Conservation (phyloP, 2,113 vertebrate genomes). For the Hystrix brachyura region DNA sequence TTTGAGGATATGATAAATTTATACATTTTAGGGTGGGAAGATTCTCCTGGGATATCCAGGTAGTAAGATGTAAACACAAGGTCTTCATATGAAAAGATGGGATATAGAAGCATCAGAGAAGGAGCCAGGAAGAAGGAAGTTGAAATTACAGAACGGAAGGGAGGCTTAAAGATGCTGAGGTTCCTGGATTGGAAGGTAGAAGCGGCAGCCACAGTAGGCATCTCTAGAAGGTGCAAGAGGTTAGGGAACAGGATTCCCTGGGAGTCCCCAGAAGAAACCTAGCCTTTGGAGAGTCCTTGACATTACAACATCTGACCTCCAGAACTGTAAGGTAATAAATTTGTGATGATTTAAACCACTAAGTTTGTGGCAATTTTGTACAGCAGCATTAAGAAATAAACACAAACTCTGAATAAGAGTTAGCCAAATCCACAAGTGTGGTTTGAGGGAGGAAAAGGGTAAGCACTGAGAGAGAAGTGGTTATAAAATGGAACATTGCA, state of each 20-base stretch:
- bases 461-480: not conserved
- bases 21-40: not conserved
- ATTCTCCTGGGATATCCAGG: not conserved
- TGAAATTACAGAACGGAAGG: not conserved
- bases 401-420: not conserved
- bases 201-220: rapidly evolving
- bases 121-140: not conserved
- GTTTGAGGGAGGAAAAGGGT: not conserved
- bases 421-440: not conserved
- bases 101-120: not conserved
- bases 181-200: not conserved
- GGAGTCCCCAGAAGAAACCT: not conserved
- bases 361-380: not conserved
- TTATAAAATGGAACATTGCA: not conserved
- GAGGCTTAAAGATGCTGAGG: not conserved
- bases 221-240: not conserved
- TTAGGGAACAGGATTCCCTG: not conserved
- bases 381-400: not conserved
- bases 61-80: not conserved
- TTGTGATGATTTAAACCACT: not conserved
- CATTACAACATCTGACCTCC: not conserved
- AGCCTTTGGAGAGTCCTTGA: not conserved
- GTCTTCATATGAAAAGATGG: not conserved
- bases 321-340: not conserved
- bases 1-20: not conserved